Percentiles rank a stretch among this genome's conserved stretches.
Conservation (phyloP, 2,113 vertebrate genomes). For the Lampris incognitus region DNA sequence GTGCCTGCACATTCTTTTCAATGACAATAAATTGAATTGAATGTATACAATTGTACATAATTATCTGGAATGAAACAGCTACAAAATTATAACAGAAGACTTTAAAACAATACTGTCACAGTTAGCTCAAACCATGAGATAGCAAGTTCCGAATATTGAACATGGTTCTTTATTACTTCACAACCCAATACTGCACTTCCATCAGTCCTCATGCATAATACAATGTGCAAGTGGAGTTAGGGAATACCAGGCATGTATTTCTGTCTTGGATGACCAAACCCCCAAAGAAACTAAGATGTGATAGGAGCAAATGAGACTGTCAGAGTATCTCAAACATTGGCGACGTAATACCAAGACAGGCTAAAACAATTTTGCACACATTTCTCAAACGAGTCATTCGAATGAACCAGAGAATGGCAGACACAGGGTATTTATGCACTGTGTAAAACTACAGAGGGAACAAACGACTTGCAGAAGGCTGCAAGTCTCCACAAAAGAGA, state of each 20-base stretch:
- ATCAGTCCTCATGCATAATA: slow-evolving; percentile 56
- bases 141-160: background rate
- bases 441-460: background rate
- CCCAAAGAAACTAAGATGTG: background rate
- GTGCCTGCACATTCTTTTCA: no score
- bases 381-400: slow-evolving; percentile 22
- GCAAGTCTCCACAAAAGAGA: slow-evolving; percentile 22
- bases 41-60: background rate
- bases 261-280: background rate
- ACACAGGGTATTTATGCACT: slow-evolving; percentile 30
- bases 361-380: background rate
- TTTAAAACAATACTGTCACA: no score
- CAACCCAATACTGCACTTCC: slow-evolving; percentile 31
- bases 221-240: slow-evolving; percentile 16
- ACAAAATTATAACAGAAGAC: background rate
- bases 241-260: slow-evolving; percentile 34
- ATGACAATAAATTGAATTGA: no score
- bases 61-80: background rate
- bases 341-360: slow-evolving; percentile 4
- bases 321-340: background rate
- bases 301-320: background rate
- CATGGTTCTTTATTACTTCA: slow-evolving; percentile 2
- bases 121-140: slow-evolving; percentile 25
- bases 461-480: background rate
- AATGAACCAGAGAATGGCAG: slow-evolving; percentile 51